Conservation (phyloP, 2,888 invertebrate genomes). For the Phalera bucephala region DNA sequence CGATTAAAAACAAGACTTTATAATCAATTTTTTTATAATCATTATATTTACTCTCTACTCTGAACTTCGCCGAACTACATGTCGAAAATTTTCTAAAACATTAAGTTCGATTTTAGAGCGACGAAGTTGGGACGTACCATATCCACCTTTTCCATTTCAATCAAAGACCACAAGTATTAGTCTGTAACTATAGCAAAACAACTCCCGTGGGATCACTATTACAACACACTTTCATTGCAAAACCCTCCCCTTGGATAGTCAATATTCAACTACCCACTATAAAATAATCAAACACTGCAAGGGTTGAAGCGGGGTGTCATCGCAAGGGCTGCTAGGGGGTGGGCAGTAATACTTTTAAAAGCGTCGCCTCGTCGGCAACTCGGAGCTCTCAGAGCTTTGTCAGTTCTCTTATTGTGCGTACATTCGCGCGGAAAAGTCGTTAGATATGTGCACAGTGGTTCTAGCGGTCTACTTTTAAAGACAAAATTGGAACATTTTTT, state of each 20-base stretch:
- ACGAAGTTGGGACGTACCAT: too few relatives aligned
- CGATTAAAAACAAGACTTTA: too few relatives aligned
- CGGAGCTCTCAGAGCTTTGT: constrained; percentile 56
- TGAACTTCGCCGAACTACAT: too few relatives aligned
- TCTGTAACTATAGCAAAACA: constrained; percentile 12
- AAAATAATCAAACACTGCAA: constrained; percentile 56
- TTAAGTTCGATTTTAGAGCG: too few relatives aligned
- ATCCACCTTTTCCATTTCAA: too few relatives aligned
- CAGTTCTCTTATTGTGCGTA: constrained; percentile 62
- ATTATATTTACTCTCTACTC: too few relatives aligned
- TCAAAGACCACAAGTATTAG: constrained; percentile 9
- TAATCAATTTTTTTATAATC: too few relatives aligned
- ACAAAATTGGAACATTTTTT: too few relatives aligned
- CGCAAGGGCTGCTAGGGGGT: constrained; percentile 28
- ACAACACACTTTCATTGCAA: constrained; percentile 34
- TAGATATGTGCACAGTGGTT: constrained; percentile 23
- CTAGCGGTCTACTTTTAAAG: constrained; percentile 29
- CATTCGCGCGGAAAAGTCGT: constrained; percentile 51
- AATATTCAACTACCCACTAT: constrained; percentile 51
- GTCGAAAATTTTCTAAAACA: too few relatives aligned
- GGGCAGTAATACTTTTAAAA: constrained; percentile 78
- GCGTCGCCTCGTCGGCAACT: constrained; percentile 59
- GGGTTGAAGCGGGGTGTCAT: constrained; percentile 45
- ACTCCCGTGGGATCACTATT: constrained; percentile 22
- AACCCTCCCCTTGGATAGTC: constrained; percentile 34